These are phyloP conservation scores for Strongylocentrotus purpuratus DNA, from an alignment of 35 echinoderm and acorn worm species.

Conservation along the genomic window DNA sequence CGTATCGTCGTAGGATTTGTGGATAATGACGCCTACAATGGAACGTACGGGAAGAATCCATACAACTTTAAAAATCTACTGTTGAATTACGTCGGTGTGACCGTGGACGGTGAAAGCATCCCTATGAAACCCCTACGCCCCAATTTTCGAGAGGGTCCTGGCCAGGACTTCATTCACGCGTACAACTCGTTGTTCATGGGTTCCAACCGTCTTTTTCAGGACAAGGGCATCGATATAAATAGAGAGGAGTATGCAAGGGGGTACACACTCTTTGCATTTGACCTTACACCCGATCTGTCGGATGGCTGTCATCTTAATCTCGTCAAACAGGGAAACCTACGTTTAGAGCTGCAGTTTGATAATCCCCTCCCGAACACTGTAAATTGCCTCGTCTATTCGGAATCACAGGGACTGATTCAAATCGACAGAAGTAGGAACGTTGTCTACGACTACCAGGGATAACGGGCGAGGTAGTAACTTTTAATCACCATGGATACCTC, in stretches of 20 bases:
- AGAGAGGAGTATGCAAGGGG: too few relatives aligned
- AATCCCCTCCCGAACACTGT: conserved; percentile 17
- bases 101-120: conserved; percentile 25
- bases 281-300: too few relatives aligned
- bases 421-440: conserved; percentile 54
- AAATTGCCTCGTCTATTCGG: conserved; percentile 46
- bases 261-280: too few relatives aligned
- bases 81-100: conserved; percentile 34
- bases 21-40: too few relatives aligned
- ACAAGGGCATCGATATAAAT: conserved; percentile 36
- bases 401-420: conserved; percentile 44
- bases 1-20: too few relatives aligned
- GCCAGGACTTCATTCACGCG: too few relatives aligned
- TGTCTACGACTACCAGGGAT: conserved; percentile 12
- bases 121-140: conserved; percentile 39
- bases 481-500: not conserved
- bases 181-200: too few relatives aligned
- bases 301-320: conserved; percentile 49
- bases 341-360: conserved; percentile 37
- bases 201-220: not conserved
- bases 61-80: conserved; percentile 59
- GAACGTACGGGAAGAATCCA: conserved; percentile 25
- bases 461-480: too few relatives aligned
- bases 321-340: not conserved
- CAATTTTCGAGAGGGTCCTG: too few relatives aligned